phyloP scores from a whole-genome alignment of 1,140 invertebrate genomes.

The Drosophila miranda region DNA sequence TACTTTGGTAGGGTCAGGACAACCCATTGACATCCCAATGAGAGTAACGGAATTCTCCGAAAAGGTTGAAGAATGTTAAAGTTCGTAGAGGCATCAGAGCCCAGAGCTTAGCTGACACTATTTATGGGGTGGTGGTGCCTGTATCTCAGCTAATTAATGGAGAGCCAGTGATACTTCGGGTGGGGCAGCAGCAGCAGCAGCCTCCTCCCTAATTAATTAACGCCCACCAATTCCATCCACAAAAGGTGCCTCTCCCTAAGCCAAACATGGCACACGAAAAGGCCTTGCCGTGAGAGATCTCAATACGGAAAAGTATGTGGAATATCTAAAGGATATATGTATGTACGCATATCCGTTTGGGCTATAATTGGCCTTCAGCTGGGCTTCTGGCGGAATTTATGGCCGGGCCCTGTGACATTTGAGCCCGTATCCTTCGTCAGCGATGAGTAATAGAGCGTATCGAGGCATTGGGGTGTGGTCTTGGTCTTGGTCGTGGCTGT shows the following conservation, averaged over 20 bases:
- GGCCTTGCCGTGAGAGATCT: neutral
- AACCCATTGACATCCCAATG: slow-evolving; percentile 48
- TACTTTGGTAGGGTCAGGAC: slow-evolving; percentile 3
- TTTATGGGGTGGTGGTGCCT: no score
- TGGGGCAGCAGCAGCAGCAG: neutral
- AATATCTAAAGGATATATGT: neutral
- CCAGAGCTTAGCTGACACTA: no score
- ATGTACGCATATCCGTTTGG: slow-evolving; percentile 11
- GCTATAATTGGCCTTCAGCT: slow-evolving; percentile 54
- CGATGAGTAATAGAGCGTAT: slow-evolving; percentile 15
- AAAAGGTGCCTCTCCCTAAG: slow-evolving; percentile 47
- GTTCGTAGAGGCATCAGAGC: no score
- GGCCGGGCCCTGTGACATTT: slow-evolving; percentile 58
- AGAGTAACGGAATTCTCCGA: slow-evolving; percentile 29
- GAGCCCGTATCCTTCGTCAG: slow-evolving; percentile 71
- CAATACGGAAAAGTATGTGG: no score
- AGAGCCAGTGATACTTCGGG: neutral
- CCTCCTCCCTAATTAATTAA: slow-evolving; percentile 63
- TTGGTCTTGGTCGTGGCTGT: neutral
- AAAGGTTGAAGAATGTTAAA: slow-evolving; percentile 2
- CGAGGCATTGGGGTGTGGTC: slow-evolving; percentile 39
- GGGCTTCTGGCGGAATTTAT: slow-evolving; percentile 55
- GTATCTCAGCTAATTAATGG: slow-evolving; percentile 4
- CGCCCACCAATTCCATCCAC: slow-evolving; percentile 36
- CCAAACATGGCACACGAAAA: slow-evolving; percentile 46